Conservation (phyloP, 2,113 vertebrate species). For the Henicopernis longicauda region DNA sequence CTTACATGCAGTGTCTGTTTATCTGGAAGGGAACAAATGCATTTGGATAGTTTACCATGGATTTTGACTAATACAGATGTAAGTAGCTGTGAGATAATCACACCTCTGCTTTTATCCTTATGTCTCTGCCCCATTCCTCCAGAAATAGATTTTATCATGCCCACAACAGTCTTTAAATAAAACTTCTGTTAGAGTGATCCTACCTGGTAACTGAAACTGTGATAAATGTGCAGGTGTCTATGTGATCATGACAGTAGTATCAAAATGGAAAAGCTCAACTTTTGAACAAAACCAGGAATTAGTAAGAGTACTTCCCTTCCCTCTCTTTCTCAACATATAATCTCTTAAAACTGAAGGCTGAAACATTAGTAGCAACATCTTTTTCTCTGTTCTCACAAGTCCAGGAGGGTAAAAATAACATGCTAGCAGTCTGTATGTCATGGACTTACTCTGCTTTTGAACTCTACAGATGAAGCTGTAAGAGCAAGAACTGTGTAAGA, state of each 20-base stretch:
- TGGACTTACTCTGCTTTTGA: not conserved
- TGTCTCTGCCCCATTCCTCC: not conserved
- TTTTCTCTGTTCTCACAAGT: not conserved
- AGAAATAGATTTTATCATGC: not conserved
- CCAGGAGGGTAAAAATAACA: not conserved
- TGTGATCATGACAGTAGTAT: not conserved
- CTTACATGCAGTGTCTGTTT: not conserved
- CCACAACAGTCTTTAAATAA: not conserved
- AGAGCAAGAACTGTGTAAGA: not conserved
- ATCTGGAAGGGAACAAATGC: not conserved
- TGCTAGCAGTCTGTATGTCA: not conserved
- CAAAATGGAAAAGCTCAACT: not conserved
- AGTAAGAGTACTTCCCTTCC: not conserved
- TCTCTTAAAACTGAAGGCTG: not conserved
- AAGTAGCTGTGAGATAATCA: not conserved
- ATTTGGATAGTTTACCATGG: not conserved
- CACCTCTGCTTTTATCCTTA: not conserved
- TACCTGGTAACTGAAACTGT: not conserved
- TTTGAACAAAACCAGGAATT: not conserved
- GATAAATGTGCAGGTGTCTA: not conserved
- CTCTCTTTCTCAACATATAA: not conserved
- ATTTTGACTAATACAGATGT: conserved; percentile 13
- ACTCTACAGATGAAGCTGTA: not conserved
- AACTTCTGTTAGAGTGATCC: not conserved
- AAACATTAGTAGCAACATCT: not conserved